These are phyloP conservation scores for Phylloscopus collybita DNA, from an alignment of 2,797 vertebrate species.

Conservation along the genomic window DNA sequence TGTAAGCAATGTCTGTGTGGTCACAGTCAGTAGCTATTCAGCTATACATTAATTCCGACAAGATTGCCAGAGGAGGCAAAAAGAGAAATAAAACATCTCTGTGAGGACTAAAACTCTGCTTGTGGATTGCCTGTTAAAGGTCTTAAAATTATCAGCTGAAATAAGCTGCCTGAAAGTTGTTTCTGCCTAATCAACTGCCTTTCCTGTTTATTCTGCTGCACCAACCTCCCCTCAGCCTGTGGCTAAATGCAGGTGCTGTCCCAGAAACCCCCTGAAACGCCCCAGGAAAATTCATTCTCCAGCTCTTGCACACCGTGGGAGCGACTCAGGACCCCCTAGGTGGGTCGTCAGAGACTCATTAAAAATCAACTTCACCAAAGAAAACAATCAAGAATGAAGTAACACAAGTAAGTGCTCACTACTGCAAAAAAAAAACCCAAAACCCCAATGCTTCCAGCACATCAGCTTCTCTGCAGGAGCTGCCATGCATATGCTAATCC, in stretches of 20 bases:
- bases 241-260: not conserved
- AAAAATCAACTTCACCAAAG: not conserved
- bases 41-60: not conserved
- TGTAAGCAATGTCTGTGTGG: not conserved
- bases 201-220: not conserved
- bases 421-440: not conserved
- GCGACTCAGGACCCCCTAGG: not conserved
- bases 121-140: not conserved
- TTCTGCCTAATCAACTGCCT: conserved; percentile 54
- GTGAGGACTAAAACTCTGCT: not conserved
- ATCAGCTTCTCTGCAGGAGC: conserved; percentile 5
- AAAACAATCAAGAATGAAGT: not conserved
- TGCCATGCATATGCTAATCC: not conserved
- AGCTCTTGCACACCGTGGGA: not conserved
- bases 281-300: not conserved
- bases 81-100: conserved; percentile 16
- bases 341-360: not conserved
- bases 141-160: conserved; percentile 58
- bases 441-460: not conserved
- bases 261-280: not conserved
- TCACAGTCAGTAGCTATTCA: not conserved
- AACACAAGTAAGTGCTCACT: not conserved
- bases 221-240: not conserved
- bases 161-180: conserved; percentile 38
- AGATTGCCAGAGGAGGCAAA: not conserved